A percentile compares a stretch with the other conserved stretches of the same genome.
Evolutionary conservation across 2,888 invertebrate genomes (phyloP).

Genomic region (Ophion ellenae): DNA sequence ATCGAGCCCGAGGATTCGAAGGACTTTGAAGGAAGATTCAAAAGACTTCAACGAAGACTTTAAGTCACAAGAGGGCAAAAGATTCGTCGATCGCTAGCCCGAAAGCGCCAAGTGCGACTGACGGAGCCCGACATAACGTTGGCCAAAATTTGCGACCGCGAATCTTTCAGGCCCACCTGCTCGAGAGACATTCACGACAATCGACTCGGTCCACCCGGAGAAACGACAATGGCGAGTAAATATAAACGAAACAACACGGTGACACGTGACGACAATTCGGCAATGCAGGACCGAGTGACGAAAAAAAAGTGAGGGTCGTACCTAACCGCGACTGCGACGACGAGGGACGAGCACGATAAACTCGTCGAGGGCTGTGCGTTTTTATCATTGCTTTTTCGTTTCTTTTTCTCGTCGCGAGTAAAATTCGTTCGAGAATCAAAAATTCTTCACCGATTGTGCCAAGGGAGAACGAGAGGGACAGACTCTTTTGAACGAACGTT

Average conservation of each 20-base stretch:
- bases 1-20: neutral
- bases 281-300: neutral
- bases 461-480: conserved; percentile 24
- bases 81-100: no score
- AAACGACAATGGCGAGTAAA: no score
- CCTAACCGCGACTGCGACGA: neutral
- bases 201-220: no score
- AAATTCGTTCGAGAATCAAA: conserved; percentile 6
- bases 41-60: no score
- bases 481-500: conserved; percentile 25
- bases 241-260: neutral
- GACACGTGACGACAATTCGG: neutral
- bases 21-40: neutral
- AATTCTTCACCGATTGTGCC: conserved; percentile 54
- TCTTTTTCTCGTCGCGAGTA: conserved; percentile 39
- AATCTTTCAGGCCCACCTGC: neutral
- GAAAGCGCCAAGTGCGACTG: no score
- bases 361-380: conserved; percentile 30
- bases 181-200: neutral
- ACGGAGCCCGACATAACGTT: neutral
- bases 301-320: neutral
- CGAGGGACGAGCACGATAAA: conserved; percentile 14
- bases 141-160: neutral
- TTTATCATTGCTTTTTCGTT: conserved; percentile 28
- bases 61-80: neutral